These are phyloP conservation scores for Melanogrammus aeglefinus DNA, from an alignment of 2,797 vertebrate genomes.

Conservation along the genomic window DNA sequence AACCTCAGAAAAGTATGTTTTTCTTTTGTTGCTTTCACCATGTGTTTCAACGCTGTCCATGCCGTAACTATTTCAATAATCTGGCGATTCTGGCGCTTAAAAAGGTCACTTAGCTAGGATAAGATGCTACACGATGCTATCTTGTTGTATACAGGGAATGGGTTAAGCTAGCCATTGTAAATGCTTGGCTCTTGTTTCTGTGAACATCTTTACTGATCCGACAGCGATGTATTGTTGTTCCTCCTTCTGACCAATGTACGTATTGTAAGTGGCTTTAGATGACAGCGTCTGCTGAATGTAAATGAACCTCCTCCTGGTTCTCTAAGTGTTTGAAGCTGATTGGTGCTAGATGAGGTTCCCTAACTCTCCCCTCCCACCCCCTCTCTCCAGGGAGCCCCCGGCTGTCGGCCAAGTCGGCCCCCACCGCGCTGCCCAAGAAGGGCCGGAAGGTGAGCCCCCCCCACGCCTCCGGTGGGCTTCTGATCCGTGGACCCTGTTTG, in stretches of 20 bases:
- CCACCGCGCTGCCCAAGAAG: neutral
- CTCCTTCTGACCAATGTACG: too few species aligned
- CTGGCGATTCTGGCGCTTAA: neutral
- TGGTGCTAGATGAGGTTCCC: neutral
- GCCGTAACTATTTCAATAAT: neutral
- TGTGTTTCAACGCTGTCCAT: neutral
- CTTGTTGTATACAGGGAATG: too few species aligned
- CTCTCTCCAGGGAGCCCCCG: neutral
- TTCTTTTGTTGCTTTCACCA: neutral
- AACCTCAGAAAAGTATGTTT: slow-evolving; percentile 44
- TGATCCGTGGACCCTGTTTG: neutral
- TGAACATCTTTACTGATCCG: too few species aligned
- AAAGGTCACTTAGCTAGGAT: too few species aligned
- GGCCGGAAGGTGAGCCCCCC: neutral
- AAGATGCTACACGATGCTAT: too few species aligned
- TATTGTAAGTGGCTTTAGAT: too few species aligned
- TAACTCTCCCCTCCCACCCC: neutral
- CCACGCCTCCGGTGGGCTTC: neutral
- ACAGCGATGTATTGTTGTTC: too few species aligned
- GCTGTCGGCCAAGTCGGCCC: neutral
- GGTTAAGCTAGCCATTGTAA: too few species aligned
- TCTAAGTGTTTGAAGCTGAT: too few species aligned
- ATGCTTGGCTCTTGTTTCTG: too few species aligned
- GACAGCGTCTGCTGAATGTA: too few species aligned
- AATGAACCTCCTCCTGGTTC: too few species aligned